These are phyloP conservation scores for Mastomys coucha DNA, from an alignment of 2,113 vertebrate species.

Conservation along the genomic window DNA sequence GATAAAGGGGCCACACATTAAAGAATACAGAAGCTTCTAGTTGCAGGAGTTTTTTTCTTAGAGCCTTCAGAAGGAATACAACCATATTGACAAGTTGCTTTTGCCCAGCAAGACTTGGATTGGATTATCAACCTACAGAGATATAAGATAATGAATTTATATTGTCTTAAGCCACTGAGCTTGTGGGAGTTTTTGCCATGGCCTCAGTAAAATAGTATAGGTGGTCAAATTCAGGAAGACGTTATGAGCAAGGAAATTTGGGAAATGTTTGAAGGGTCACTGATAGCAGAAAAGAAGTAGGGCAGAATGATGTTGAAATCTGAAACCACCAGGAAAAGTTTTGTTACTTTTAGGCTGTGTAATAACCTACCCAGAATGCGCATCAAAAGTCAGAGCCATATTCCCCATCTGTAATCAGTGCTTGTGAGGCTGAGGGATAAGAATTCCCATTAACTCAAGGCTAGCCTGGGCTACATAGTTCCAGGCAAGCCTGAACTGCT, in stretches of 20 bases:
- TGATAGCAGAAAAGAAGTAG: slow-evolving; percentile 8
- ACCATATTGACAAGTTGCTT: background rate
- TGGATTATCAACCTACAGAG: background rate
- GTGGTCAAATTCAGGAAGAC: background rate
- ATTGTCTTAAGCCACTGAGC: background rate
- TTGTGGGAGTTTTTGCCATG: background rate
- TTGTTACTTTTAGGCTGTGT: background rate
- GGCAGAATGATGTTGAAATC: background rate
- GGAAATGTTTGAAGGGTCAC: background rate
- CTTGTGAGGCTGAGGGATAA: background rate
- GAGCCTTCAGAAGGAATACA: background rate
- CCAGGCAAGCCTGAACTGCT: background rate
- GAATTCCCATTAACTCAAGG: background rate
- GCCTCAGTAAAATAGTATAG: background rate
- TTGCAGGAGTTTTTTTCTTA: background rate
- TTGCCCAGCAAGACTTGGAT: background rate
- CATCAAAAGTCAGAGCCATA: background rate
- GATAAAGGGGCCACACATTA: background rate
- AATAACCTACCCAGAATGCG: background rate
- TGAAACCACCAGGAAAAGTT: background rate
- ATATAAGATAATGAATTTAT: background rate
- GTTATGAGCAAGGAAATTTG: background rate
- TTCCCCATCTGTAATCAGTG: background rate
- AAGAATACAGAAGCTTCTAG: background rate
- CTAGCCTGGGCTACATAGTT: background rate